Conservation (phyloP, 2,797 vertebrate genomes). For the Aldrovandia affinis region DNA sequence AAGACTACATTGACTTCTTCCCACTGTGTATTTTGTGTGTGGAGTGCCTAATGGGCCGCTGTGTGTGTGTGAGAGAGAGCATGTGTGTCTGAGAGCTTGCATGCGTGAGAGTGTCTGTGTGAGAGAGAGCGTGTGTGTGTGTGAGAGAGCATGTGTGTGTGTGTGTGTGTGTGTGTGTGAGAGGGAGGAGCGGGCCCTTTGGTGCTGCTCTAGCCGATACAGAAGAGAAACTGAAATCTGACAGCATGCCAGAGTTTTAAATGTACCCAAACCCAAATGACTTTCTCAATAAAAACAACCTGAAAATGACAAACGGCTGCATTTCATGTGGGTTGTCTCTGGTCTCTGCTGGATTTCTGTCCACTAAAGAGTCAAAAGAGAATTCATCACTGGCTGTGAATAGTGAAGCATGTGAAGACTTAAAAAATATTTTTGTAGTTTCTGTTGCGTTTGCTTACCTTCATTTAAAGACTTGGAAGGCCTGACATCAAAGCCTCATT, state of each 20-base stretch:
- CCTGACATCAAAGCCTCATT: no score
- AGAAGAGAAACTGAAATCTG: slow-evolving; percentile 2
- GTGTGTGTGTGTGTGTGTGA: neutral
- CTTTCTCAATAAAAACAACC: slow-evolving; percentile 65
- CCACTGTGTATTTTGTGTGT: slow-evolving; percentile 23
- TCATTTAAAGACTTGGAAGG: no score
- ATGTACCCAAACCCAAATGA: slow-evolving; percentile 54
- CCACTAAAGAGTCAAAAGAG: neutral
- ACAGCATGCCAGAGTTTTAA: slow-evolving; percentile 53
- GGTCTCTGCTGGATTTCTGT: neutral
- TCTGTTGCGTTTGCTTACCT: no score
- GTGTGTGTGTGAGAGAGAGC: slow-evolving; percentile 36
- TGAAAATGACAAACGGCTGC: slow-evolving; percentile 10
- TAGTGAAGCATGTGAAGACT: no score
- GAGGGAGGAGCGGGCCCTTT: slow-evolving; percentile 1
- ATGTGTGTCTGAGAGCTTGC: no score
- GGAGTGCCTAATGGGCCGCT: slow-evolving; percentile 24
- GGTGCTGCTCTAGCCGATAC: slow-evolving; percentile 18
- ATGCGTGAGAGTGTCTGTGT: slow-evolving; percentile 49
- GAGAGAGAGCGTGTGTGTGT: neutral
- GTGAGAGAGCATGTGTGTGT: slow-evolving; percentile 38
- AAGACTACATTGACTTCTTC: slow-evolving; percentile 54
- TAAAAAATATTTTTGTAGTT: no score
- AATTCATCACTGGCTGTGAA: no score
- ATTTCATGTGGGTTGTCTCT: neutral